Percentiles rank a stretch among this genome's conserved stretches.
Conservation (phyloP, 2,888 invertebrate species). For the Pyrgus malvae region DNA sequence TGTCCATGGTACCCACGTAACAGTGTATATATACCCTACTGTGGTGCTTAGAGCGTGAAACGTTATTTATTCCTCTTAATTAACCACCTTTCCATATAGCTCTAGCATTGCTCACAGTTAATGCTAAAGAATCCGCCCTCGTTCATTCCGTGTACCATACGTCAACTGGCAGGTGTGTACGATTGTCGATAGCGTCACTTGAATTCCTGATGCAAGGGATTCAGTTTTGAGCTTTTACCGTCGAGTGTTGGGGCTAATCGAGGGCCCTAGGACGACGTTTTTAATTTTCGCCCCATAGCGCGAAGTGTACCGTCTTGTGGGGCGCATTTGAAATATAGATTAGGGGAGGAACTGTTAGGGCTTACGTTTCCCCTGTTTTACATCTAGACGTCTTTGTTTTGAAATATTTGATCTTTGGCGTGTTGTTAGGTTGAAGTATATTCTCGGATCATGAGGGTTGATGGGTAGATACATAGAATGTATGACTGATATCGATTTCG, state of each 20-base stretch:
- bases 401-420: too few relatives aligned
- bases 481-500: too few relatives aligned
- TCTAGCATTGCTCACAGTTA: too few relatives aligned
- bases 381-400: too few relatives aligned
- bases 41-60: too few relatives aligned
- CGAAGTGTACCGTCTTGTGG: constrained; percentile 10
- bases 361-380: not conserved
- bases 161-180: constrained; percentile 65
- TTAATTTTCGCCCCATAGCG: constrained; percentile 14
- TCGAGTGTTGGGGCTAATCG: constrained; percentile 34
- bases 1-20: too few relatives aligned
- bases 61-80: too few relatives aligned
- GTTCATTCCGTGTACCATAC: constrained; percentile 37
- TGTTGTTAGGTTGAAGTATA: too few relatives aligned
- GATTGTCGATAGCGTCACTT: constrained; percentile 69
- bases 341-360: not conserved
- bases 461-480: too few relatives aligned
- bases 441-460: too few relatives aligned
- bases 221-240: constrained; percentile 69
- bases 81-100: too few relatives aligned
- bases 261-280: constrained; percentile 16
- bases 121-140: not conserved
- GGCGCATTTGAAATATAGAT: not conserved
- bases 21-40: too few relatives aligned
- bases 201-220: constrained; percentile 72